Evolutionary conservation across 2,888 invertebrate species (phyloP).

Genomic region (Allacma fusca): DNA sequence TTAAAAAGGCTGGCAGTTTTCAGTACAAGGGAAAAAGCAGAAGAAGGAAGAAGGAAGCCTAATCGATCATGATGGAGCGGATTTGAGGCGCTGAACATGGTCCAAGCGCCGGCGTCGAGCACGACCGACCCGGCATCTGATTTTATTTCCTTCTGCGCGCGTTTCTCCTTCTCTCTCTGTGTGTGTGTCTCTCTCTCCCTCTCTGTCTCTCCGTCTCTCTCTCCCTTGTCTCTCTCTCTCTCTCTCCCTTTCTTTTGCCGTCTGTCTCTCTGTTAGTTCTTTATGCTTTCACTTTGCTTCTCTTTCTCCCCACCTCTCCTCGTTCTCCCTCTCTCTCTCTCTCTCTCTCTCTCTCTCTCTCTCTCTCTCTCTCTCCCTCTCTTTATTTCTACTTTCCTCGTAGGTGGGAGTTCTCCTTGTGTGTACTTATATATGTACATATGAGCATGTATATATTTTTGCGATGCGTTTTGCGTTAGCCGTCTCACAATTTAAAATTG

Average conservation of each 20-base stretch:
- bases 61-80: slow-evolving; percentile 62
- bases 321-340: not conserved
- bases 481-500: slow-evolving; percentile 17
- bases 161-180: slow-evolving; percentile 31
- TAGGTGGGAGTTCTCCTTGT: not conserved
- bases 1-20: slow-evolving; percentile 28
- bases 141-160: slow-evolving; percentile 7
- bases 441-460: not conserved
- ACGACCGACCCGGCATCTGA: slow-evolving; percentile 34
- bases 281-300: slow-evolving; percentile 18
- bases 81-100: slow-evolving; percentile 37
- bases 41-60: slow-evolving; percentile 51
- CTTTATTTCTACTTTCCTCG: slow-evolving; percentile 5
- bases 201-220: slow-evolving; percentile 24
- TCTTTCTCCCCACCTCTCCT: not conserved
- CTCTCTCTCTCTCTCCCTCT: not conserved
- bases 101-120: slow-evolving; percentile 42
- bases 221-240: slow-evolving; percentile 27
- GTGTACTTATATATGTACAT: not conserved
- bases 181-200: not conserved
- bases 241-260: slow-evolving; percentile 16
- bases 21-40: slow-evolving; percentile 17
- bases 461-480: not conserved
- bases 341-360: not conserved
- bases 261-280: not conserved